Evolutionary conservation across 2,888 invertebrate genomes (phyloP).

Genomic region (Prosopocoilus inquinatus): DNA sequence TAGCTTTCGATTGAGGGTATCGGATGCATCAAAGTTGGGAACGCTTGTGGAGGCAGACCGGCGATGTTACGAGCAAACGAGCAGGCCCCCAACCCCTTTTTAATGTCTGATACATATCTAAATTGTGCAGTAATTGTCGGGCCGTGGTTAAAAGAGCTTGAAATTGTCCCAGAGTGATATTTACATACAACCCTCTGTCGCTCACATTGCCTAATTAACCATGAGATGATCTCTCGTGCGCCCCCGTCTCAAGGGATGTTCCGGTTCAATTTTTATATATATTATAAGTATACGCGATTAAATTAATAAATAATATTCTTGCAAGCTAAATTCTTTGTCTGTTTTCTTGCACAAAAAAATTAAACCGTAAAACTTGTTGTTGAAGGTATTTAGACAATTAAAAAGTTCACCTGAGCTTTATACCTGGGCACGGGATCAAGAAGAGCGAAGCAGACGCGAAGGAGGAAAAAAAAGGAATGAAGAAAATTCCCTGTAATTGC

Average conservation of each 20-base stretch:
- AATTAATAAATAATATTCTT: neutral
- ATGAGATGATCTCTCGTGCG: constrained; percentile 38
- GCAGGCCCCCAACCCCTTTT: constrained; percentile 12
- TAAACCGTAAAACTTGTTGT: too few species aligned
- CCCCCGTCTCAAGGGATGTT: constrained; percentile 25
- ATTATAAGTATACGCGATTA: neutral
- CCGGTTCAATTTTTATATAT: neutral
- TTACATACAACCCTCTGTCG: constrained; percentile 43
- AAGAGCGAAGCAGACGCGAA: constrained; percentile 1
- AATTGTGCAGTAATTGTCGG: constrained; percentile 51
- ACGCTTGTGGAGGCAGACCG: too few species aligned
- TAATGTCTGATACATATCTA: constrained; percentile 48
- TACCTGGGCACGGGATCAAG: constrained; percentile 10
- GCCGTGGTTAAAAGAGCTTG: constrained; percentile 53
- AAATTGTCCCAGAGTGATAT: constrained; percentile 48
- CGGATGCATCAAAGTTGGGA: too few species aligned
- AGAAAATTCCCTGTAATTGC: constrained; percentile 35
- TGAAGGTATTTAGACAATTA: constrained; percentile 13
- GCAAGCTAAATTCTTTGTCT: too few species aligned
- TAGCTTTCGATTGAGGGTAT: too few species aligned
- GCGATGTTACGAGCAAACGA: neutral
- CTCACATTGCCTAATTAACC: constrained; percentile 47
- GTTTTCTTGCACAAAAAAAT: too few species aligned
- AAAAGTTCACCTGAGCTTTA: constrained; percentile 11
- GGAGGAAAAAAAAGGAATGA: constrained; percentile 7